Percentiles rank a stretch among this genome's conserved stretches.
These are phyloP conservation scores for Cotesia typhae DNA, from an alignment of 1,140 invertebrate genomes.

Conservation along the genomic window DNA sequence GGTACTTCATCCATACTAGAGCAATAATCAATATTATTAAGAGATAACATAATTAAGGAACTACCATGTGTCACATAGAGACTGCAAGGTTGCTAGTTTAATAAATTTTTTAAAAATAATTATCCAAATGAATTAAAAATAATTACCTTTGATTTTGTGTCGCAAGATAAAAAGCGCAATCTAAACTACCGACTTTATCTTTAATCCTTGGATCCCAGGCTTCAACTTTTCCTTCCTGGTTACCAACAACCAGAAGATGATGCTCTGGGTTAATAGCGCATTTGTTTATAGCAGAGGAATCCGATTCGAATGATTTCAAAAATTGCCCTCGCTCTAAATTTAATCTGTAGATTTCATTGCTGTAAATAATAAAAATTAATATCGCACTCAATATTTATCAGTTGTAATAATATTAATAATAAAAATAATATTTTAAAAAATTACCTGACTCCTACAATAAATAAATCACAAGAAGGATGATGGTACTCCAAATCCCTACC, in stretches of 20 bases:
- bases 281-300: conserved; percentile 82
- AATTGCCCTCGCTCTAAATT: conserved; percentile 97
- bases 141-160: conserved; percentile 67
- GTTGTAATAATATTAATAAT: conserved; percentile 25
- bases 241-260: conserved; percentile 87
- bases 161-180: conserved; percentile 82
- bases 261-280: conserved; percentile 90
- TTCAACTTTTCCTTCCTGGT: conserved; percentile 91
- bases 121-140: background rate
- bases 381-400: background rate
- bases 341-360: conserved; percentile 90
- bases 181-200: conserved; percentile 80
- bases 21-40: background rate
- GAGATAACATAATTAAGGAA: background rate
- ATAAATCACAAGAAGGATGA: conserved; percentile 88
- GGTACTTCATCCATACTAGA: conserved; percentile 73
- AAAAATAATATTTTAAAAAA: background rate
- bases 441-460: conserved; percentile 85
- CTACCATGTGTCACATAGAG: no score
- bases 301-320: conserved; percentile 81
- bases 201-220: conserved; percentile 93
- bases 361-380: conserved; percentile 62
- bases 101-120: no score
- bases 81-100: no score
- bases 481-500: conserved; percentile 95